A percentile compares a stretch with the other conserved stretches of the same genome.
Evolutionary conservation across 1,140 invertebrate species (phyloP).

Genomic region (Eufriesea mexicana): DNA sequence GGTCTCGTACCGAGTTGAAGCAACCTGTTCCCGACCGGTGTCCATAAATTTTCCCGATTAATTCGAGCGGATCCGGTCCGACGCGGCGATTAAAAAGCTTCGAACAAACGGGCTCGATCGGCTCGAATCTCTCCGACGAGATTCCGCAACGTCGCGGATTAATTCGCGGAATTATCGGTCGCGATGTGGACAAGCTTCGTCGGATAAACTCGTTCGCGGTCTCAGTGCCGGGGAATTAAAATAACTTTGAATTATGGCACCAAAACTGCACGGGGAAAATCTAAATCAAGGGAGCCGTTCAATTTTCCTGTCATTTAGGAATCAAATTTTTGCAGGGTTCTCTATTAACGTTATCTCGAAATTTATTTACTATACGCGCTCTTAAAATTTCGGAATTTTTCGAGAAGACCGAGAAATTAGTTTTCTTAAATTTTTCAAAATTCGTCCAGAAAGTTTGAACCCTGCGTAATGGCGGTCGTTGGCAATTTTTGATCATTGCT

Average conservation of each 20-base stretch:
- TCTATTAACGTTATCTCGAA: no score
- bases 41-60: constrained; percentile 51
- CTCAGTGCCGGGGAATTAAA: neutral
- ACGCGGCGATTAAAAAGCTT: constrained; percentile 23
- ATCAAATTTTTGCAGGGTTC: no score
- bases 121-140: neutral
- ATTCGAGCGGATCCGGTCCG: constrained; percentile 32
- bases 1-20: constrained; percentile 16
- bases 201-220: neutral
- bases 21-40: constrained; percentile 24
- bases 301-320: no score
- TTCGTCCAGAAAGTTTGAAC: no score
- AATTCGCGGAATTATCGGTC: neutral
- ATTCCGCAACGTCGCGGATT: neutral
- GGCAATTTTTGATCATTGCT: no score
- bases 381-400: no score
- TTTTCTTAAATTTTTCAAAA: no score
- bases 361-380: no score
- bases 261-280: no score
- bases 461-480: no score
- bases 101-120: neutral
- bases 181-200: neutral
- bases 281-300: no score
- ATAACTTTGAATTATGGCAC: neutral
- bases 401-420: no score